Evolutionary conservation across 2,113 vertebrate species (phyloP).

Genomic region (Gymnarchus niloticus): DNA sequence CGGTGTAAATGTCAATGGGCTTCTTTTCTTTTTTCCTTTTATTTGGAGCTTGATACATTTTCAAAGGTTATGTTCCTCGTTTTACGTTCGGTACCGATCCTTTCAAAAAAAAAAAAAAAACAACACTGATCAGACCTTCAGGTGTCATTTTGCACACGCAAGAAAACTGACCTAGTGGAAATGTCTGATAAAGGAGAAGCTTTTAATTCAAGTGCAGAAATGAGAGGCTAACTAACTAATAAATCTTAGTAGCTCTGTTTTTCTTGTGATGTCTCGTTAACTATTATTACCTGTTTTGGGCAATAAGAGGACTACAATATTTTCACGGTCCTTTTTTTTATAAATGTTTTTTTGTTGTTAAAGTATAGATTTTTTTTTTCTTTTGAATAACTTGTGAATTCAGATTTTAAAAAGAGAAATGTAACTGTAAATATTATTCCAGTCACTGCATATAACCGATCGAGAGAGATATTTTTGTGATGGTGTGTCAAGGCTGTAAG

Average conservation of each 20-base stretch:
- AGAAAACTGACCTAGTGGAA: constrained; percentile 48
- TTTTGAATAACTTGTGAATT: constrained; percentile 69
- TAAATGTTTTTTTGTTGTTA: constrained; percentile 56
- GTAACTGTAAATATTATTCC: constrained; percentile 81
- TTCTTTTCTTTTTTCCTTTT: constrained; percentile 48
- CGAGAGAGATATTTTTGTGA: constrained; percentile 83
- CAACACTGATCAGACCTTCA: constrained; percentile 50
- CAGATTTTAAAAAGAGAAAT: constrained; percentile 56
- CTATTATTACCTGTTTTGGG: constrained; percentile 82
- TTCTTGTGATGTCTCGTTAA: constrained; percentile 65
- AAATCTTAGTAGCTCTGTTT: constrained; percentile 66
- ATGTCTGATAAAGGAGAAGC: constrained; percentile 37
- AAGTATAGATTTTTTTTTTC: constrained; percentile 68
- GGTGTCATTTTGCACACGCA: constrained; percentile 54
- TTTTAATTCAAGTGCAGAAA: constrained; percentile 49
- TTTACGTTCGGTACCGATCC: constrained; percentile 61
- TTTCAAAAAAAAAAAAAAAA: constrained; percentile 32
- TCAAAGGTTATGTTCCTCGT: constrained; percentile 66
- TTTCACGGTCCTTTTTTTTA: constrained; percentile 71
- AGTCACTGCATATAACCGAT: constrained; percentile 78
- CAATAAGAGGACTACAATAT: constrained; percentile 82
- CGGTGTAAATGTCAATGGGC: constrained; percentile 42
- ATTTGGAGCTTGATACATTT: constrained; percentile 70
- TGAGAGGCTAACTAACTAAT: constrained; percentile 53
- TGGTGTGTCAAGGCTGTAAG: constrained; percentile 61